phyloP scores from a whole-genome alignment of 2,797 vertebrate species.

The Prunella strophiata region DNA sequence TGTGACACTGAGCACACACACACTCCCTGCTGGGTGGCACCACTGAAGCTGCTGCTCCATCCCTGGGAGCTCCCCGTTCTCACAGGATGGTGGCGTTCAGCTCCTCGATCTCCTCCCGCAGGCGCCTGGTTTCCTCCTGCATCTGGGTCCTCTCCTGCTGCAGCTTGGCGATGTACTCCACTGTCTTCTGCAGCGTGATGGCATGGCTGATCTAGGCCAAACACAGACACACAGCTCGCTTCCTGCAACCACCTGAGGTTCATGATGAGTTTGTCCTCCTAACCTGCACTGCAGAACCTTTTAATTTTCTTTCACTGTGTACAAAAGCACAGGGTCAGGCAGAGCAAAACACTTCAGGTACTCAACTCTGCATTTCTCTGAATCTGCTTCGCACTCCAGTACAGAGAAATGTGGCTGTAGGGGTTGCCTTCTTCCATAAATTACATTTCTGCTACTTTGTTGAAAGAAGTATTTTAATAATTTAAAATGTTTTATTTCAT shows the following conservation, averaged over 20 bases:
- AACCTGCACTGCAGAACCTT: not conserved
- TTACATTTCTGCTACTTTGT: not conserved
- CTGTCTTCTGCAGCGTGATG: constrained; percentile 91
- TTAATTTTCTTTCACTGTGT: not conserved
- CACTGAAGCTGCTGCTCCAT: not conserved
- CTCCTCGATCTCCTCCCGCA: constrained; percentile 93
- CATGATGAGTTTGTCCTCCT: not conserved
- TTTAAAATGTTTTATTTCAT: not conserved
- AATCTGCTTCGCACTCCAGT: not conserved
- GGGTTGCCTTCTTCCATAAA: not conserved
- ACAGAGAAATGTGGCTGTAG: not conserved
- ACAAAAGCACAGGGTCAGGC: not conserved
- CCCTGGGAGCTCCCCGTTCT: constrained; percentile 16
- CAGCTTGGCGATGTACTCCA: constrained; percentile 96
- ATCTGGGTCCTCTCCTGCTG: constrained; percentile 93
- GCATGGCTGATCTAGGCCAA: constrained; percentile 88
- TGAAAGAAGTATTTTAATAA: not conserved
- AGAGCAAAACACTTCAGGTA: not conserved
- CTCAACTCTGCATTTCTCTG: not conserved
- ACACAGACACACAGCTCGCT: constrained; percentile 26
- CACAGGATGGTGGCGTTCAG: constrained; percentile 94
- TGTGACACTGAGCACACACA: not conserved
- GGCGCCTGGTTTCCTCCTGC: constrained; percentile 88
- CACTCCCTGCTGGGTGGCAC: not conserved
- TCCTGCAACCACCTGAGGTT: not conserved